Percentiles rank a stretch among this genome's conserved stretches.
Evolutionary conservation across 2,797 vertebrate genomes (phyloP).

Genomic region (Hydrocynus forskahlii): DNA sequence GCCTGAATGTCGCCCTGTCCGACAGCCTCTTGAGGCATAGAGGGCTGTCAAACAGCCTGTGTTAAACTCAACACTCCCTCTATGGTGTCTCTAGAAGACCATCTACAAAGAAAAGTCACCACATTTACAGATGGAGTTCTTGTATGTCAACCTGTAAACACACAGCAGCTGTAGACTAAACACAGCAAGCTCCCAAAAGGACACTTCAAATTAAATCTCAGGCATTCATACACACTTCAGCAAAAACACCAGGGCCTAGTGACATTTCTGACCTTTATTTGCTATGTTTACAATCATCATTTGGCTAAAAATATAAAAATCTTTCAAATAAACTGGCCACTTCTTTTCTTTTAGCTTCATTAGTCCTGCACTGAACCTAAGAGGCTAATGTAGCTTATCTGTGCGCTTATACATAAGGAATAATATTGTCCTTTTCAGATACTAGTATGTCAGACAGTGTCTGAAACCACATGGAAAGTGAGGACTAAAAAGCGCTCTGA

Average conservation of each 20-base stretch:
- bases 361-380: too few relatives aligned
- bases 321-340: too few relatives aligned
- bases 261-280: background rate
- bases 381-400: too few relatives aligned
- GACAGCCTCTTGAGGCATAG: background rate
- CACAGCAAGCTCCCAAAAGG: background rate
- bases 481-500: too few relatives aligned
- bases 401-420: too few relatives aligned
- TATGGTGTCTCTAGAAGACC: slow-evolving; percentile 16
- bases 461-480: too few relatives aligned
- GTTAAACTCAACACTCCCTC: background rate
- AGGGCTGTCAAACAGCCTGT: slow-evolving; percentile 4
- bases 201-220: background rate
- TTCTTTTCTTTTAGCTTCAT: too few relatives aligned
- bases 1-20: background rate
- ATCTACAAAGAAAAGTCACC: background rate
- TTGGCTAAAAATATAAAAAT: too few relatives aligned
- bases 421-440: too few relatives aligned
- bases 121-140: background rate
- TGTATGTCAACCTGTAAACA: background rate
- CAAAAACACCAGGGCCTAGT: background rate
- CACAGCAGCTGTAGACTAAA: background rate
- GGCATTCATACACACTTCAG: background rate
- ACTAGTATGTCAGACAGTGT: too few relatives aligned
- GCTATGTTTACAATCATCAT: too few relatives aligned